Conservation (phyloP, 2,888 invertebrate genomes). For the Strigamia maritima region DNA sequence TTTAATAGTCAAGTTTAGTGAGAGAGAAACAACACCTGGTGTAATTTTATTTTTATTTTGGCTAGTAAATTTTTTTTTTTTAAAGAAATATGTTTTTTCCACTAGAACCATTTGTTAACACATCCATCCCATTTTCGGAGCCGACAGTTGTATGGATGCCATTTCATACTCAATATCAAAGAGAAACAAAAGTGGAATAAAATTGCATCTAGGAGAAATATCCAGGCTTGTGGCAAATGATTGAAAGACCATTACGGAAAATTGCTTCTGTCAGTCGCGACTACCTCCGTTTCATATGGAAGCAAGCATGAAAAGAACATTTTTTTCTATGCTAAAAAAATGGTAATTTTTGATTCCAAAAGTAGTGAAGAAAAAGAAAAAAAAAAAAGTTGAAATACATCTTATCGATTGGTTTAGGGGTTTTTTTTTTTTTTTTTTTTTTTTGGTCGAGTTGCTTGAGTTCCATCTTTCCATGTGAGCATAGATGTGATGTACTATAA, state of each 20-base stretch:
- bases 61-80: neutral
- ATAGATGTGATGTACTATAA: slow-evolving; percentile 16
- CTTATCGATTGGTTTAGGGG: slow-evolving; percentile 14
- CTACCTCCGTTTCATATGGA: slow-evolving; percentile 16
- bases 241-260: slow-evolving; percentile 20
- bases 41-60: neutral
- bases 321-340: neutral
- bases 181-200: slow-evolving; percentile 23
- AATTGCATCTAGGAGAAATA: neutral
- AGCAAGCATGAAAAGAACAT: neutral
- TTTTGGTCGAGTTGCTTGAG: too few species aligned
- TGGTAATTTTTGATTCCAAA: slow-evolving; percentile 12
- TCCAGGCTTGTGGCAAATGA: neutral
- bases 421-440: too few species aligned
- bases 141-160: neutral
- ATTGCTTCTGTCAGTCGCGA: slow-evolving; percentile 1
- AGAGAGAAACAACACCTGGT: neutral
- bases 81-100: too few species aligned
- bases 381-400: slow-evolving; percentile 18
- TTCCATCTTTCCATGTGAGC: neutral
- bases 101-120: slow-evolving; percentile 1
- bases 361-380: neutral
- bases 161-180: slow-evolving; percentile 18
- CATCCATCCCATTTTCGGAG: neutral
- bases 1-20: neutral